Evolutionary conservation across 2,113 vertebrate species (phyloP).

Genomic region (Hippocampus barbouri): DNA sequence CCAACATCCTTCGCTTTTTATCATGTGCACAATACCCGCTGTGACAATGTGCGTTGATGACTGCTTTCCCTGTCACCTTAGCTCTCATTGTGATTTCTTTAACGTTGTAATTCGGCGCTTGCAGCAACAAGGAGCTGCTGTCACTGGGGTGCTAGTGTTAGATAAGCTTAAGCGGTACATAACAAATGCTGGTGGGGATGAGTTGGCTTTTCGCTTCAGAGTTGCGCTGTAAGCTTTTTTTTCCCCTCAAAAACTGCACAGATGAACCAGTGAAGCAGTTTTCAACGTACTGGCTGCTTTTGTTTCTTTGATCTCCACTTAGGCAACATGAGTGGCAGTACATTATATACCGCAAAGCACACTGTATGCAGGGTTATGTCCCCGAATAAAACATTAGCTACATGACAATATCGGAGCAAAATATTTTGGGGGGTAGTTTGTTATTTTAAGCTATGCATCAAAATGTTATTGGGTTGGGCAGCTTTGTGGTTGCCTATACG

Average conservation of each 20-base stretch:
- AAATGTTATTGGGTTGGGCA: conserved; percentile 43
- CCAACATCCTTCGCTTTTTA: conserved; percentile 37
- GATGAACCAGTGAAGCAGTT: conserved; percentile 38
- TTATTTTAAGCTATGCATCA: conserved; percentile 34
- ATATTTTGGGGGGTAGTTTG: not conserved
- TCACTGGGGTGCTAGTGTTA: conserved; percentile 52
- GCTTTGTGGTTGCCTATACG: conserved; percentile 15
- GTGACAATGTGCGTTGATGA: conserved; percentile 18
- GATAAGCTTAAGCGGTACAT: conserved; percentile 62
- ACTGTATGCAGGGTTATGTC: conserved; percentile 27
- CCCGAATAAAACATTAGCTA: conserved; percentile 16
- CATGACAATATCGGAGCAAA: not conserved
- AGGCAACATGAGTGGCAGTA: not conserved
- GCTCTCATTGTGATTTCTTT: conserved; percentile 27
- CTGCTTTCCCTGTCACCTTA: conserved; percentile 37
- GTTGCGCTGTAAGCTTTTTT: conserved; percentile 53
- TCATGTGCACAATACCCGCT: conserved; percentile 23
- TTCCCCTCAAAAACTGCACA: conserved; percentile 35
- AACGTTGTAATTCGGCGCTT: conserved; percentile 49
- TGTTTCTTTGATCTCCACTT: conserved; percentile 10
- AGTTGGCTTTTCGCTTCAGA: conserved; percentile 55
- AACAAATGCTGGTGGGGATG: conserved; percentile 63
- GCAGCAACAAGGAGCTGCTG: conserved; percentile 41
- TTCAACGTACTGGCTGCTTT: conserved; percentile 52
- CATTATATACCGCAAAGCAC: not conserved